Evolutionary conservation across 2,797 vertebrate genomes (phyloP).

Genomic region (Sebastes cheni): DNA sequence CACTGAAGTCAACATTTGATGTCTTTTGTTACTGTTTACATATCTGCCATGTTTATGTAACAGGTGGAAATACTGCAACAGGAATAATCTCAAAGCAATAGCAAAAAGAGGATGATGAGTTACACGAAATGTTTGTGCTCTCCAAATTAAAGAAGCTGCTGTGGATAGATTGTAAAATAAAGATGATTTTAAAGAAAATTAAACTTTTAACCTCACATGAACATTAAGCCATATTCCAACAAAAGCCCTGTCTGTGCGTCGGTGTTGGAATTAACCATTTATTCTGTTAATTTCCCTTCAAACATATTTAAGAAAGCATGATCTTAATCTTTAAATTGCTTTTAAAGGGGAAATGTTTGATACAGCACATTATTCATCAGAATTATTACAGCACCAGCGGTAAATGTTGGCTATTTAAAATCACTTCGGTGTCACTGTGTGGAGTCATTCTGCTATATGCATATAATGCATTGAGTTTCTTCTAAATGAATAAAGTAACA

Average conservation of each 20-base stretch:
- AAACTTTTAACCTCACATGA: neutral
- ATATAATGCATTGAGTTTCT: neutral
- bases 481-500: neutral
- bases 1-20: neutral
- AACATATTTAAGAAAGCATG: neutral
- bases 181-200: neutral
- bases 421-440: neutral
- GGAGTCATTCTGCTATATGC: neutral
- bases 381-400: neutral
- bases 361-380: neutral
- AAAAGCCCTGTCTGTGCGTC: neutral
- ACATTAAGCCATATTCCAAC: neutral
- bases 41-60: neutral
- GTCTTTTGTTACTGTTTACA: neutral
- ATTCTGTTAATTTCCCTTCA: neutral
- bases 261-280: neutral
- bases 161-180: neutral
- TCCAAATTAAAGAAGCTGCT: neutral
- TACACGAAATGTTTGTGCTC: neutral
- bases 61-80: neutral
- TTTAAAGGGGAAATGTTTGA: neutral
- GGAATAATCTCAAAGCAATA: neutral
- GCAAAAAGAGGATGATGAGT: neutral
- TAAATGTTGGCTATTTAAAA: neutral
- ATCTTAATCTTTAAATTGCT: constrained; percentile 36